These are phyloP conservation scores for Xerus inauris DNA, from an alignment of 2,113 vertebrate species.

Conservation along the genomic window DNA sequence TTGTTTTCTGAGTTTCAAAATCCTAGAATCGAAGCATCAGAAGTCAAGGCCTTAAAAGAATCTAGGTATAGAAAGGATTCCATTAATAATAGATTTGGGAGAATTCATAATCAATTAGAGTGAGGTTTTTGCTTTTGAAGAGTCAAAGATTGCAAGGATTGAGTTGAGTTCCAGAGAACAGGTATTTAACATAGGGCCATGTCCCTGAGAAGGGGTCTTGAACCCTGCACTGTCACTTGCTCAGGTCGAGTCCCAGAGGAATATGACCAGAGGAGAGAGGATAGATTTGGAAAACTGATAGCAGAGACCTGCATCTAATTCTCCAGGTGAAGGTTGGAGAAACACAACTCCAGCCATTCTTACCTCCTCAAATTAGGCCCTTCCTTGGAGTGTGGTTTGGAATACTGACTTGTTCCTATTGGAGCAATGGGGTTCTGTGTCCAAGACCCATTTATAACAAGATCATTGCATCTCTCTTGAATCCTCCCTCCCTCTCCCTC, in stretches of 20 bases:
- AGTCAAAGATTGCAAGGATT: neutral
- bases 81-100: slow-evolving; percentile 48
- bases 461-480: neutral
- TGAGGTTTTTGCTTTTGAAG: neutral
- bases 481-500: neutral
- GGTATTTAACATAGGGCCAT: neutral
- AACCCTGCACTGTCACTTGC: neutral
- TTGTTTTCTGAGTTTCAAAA: neutral
- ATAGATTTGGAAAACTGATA: neutral
- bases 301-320: neutral
- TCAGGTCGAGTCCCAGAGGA: too few relatives aligned
- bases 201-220: too few relatives aligned
- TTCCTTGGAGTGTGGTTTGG: neutral
- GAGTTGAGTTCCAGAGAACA: neutral
- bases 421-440: neutral
- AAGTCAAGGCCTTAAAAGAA: neutral
- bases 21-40: neutral
- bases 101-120: slow-evolving; percentile 26
- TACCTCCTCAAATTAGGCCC: neutral
- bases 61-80: neutral
- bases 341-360: neutral
- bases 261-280: neutral
- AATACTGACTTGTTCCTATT: neutral
- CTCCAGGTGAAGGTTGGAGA: neutral
- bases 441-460: neutral